Evolutionary conservation across 1,140 invertebrate species (phyloP), one percentile per base, ranked within the genome.

Genomic region (Telenomus remus): DNA sequence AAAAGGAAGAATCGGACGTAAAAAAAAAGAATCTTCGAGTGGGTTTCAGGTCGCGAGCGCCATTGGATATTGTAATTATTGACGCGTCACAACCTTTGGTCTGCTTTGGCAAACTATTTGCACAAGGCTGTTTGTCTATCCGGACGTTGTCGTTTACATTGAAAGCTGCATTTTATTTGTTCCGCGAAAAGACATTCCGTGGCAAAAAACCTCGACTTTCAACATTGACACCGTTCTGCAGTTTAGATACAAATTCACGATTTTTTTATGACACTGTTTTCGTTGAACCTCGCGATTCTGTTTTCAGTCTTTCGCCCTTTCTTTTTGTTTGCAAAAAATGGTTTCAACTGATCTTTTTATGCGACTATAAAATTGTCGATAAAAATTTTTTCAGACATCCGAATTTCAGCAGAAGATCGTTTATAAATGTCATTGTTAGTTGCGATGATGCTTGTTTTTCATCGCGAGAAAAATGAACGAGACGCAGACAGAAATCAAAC

Each of bases 101-200:
- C 39, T 44, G 39, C 6, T 59, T 72, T 72, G 27, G 46, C 53
- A 9, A 63, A 14, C 59, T 65, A 72, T 64, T 72, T 65, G 56
- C 56, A 73, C 61, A 60, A 65, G 63, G 61, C 47, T 66, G 60
- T 73, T 73, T 65, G 44, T 55, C 60, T 60, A 72, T 35, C 46
- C 51, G 61, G 44, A 66, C 16, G 53, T 14, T 57, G 54, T 51
- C 56, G 47, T 39, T 72, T 72, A 53, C 54, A 72, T 65, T 60
- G 55, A 59, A 73, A 73, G 53, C 44, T 60, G 55, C 44, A 65
- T 14, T 72, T 66, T 66, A 66, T 61, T 61, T 39, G 11, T 74
- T 74, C 56, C 33, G 8, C 50, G 63, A 74, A 66, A 74, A 74
- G 61, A 61, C 56, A 55, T 73, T 65, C 11, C 33, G 14, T 44